phyloP scores from a whole-genome alignment of 1,140 invertebrate species.

The Pseudomyrmex pallidus region DNA sequence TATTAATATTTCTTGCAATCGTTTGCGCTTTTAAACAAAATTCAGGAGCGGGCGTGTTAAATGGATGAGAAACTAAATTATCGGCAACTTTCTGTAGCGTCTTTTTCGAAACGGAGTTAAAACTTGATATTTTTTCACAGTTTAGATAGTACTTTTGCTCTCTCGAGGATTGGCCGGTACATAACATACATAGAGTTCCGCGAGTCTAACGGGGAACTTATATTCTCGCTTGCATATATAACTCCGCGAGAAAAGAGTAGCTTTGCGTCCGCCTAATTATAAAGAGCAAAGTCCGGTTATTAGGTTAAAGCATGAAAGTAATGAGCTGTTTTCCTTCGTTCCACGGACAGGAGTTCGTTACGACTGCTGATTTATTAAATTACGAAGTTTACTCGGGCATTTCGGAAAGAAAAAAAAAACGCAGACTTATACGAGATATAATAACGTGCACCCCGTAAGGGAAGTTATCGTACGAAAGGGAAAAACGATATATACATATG shows the following conservation, averaged over 20 bases:
- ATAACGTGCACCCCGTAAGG: not conserved
- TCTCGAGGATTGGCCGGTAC: conserved; percentile 61
- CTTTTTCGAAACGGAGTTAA: conserved; percentile 61
- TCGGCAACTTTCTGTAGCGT: conserved; percentile 59
- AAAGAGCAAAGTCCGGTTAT: conserved; percentile 65
- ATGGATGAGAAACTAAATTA: conserved; percentile 8
- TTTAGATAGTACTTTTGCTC: conserved; percentile 58
- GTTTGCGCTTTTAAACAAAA: not conserved
- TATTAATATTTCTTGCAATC: not conserved
- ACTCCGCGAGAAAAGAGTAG: conserved; percentile 60
- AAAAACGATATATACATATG: conserved; percentile 25
- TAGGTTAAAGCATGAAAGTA: conserved; percentile 61
- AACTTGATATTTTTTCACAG: conserved; percentile 63
- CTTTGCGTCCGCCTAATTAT: conserved; percentile 61
- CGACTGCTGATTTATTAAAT: conserved; percentile 55
- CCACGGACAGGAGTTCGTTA: conserved; percentile 36
- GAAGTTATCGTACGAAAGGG: conserved; percentile 11
- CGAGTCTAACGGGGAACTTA: conserved; percentile 71
- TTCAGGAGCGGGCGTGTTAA: not conserved
- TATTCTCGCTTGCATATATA: conserved; percentile 65
- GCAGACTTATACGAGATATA: not conserved
- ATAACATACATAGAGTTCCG: conserved; percentile 38
- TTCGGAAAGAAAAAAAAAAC: conserved; percentile 42
- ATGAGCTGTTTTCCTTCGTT: conserved; percentile 65
- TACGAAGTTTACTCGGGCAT: conserved; percentile 38